Evolutionary conservation across 1,140 invertebrate species (phyloP), one percentile per base, ranked within the genome.

Genomic region (Diploscapter pachys): DNA sequence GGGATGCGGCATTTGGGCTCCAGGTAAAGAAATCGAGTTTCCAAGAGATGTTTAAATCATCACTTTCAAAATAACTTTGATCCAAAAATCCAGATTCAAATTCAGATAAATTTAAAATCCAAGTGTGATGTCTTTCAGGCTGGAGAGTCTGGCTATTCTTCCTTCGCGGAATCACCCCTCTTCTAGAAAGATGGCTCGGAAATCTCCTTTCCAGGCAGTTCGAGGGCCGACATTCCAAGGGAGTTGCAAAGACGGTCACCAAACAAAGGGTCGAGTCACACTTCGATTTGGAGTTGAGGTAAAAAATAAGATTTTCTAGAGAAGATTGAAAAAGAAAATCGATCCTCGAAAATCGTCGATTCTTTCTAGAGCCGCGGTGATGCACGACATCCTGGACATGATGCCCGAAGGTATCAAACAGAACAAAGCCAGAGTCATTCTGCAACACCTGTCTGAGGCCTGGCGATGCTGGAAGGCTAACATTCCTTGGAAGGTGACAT

Each of bases 401-500:
- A 99, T 99, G 97, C 97, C 97, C 0, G 96, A 99, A 88, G 96
- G 96, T 78, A 99, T 99, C 81, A 99, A 99, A 84, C 96, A 99
- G 85, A 99, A 99, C 87, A 99, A 99, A 87, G 97, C 97, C 0
- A 90, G 96, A 78, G 98, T 96, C 0, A 99, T 99, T 81, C 88
- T 99, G 78, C 96, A 99, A 85, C 97, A 99, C 90, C 88, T 99
- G 54, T 97, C 94, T 73, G 97, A 99, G 88, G 97, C 97, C 0
- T 99, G 96, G 97, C 88, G 97, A 73, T 99, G 95, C 86, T 99
- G 97, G 97, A 99, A 99, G 86, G 97, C 97, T 0, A 99, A 99
- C 87, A 99, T 99, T 84, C 97, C 97, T 0, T 99, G 97, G 97
- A 99, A 99, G 89, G 94, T 98, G 48, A 31, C 31, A 31, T 65